These are phyloP conservation scores for Stomatorhinus ivindoensis DNA, from an alignment of 2,113 vertebrate genomes.

Conservation along the genomic window DNA sequence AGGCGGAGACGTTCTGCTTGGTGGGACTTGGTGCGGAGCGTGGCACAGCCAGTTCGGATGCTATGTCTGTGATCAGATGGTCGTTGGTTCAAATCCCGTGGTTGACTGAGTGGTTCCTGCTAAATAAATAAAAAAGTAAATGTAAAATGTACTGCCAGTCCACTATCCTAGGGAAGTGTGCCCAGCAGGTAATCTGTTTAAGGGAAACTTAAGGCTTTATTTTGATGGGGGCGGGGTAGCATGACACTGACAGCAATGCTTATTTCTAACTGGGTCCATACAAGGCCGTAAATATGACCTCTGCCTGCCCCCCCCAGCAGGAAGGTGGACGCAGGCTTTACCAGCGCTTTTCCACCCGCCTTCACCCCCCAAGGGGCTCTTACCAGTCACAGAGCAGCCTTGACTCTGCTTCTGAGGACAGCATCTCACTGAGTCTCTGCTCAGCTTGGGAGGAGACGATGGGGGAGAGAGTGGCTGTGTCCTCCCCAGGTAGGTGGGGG, in stretches of 20 bases:
- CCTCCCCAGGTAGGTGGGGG: background rate
- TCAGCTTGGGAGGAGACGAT: background rate
- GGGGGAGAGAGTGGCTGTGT: background rate
- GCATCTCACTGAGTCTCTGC: background rate
- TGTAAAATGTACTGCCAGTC: background rate
- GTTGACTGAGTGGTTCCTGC: background rate
- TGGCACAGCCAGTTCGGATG: background rate
- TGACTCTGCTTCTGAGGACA: background rate
- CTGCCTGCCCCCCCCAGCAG: background rate
- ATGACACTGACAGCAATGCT: background rate
- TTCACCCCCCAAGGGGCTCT: background rate
- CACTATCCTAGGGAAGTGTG: background rate
- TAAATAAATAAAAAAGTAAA: background rate
- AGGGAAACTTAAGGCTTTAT: background rate
- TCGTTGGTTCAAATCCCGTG: background rate
- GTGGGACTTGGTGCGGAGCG: background rate
- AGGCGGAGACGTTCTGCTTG: background rate
- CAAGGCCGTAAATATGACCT: background rate
- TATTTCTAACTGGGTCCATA: background rate
- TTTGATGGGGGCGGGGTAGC: background rate
- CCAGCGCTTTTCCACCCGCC: background rate
- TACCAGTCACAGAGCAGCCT: background rate
- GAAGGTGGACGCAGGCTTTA: conserved; percentile 10
- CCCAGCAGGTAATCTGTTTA: background rate
- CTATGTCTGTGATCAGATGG: background rate